These are phyloP conservation scores for Corythoichthys haematopterus DNA, from an alignment of 2,113 vertebrate species.

Conservation along the genomic window DNA sequence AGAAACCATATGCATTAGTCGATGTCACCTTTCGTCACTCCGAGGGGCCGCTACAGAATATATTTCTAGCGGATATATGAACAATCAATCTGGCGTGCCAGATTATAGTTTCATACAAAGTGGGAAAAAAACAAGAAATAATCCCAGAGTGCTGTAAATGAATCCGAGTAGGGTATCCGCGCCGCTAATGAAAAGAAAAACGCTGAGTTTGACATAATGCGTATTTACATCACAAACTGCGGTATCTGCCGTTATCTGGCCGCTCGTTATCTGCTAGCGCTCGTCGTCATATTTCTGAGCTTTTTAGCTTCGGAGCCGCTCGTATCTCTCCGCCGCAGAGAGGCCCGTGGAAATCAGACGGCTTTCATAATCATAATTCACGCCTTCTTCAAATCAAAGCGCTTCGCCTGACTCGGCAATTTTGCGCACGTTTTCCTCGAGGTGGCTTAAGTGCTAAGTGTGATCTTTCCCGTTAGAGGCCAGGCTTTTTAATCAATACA, in stretches of 20 bases:
- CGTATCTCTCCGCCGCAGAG: conserved; percentile 54
- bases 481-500: neutral
- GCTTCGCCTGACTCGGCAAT: conserved; percentile 46
- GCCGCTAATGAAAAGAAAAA: neutral
- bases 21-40: too few relatives aligned
- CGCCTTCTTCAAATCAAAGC: conserved; percentile 56
- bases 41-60: too few relatives aligned
- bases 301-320: neutral
- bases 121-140: too few relatives aligned
- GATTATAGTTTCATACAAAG: too few relatives aligned
- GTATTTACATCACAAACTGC: conserved; percentile 53
- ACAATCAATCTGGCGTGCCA: too few relatives aligned
- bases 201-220: conserved; percentile 37
- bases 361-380: conserved; percentile 60
- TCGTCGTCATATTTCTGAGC: neutral
- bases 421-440: conserved; percentile 44
- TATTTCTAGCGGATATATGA: too few relatives aligned
- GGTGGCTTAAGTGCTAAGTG: conserved; percentile 37
- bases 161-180: conserved; percentile 12
- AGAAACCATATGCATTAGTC: too few relatives aligned
- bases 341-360: conserved; percentile 47
- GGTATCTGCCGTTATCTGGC: neutral
- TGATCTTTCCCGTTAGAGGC: conserved; percentile 4
- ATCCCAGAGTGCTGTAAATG: conserved; percentile 44
- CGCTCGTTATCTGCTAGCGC: neutral